Evolutionary conservation across 2,113 vertebrate species (phyloP), one percentile per base, ranked within the genome.

Genomic region (Pollachius pollachius): DNA sequence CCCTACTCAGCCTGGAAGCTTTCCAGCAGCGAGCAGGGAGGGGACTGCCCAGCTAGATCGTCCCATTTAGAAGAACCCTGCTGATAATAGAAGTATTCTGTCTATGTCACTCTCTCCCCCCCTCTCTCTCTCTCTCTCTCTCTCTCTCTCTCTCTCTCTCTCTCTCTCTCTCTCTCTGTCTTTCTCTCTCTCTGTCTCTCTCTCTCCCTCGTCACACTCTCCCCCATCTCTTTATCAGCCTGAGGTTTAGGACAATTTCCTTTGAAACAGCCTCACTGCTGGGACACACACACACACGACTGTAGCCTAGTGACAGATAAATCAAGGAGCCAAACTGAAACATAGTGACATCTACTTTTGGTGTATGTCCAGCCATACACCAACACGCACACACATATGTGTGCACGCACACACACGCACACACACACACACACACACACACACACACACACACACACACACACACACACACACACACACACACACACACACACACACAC

Each of bases 31-130:
- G 78, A 82, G 70, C 25, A 1, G 77, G 65, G 71, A 84, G 73
- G 70, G 81, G 73, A 87, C 84, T 80, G 78, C 71, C 73, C 79
- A 79, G 76, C 69, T 58, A 79, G 82, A 87, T 84, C 72, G 74
- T 81, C 87, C 72, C 76, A 88, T 90, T 87, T 85, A 84, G 81
- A 80, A 57, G 83, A 79, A 68, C 73, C 82, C 78, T 12, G 64
- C 80, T 87, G 89, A 87, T 90, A 90, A 89, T 88, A 78, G 84
- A 84, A 88, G 83, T 88, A 73, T 76, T 88, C 76, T 69, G 52
- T 70, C 30, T 34, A 34, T 48, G 9, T 48, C 41, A 48, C 41
- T 48, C 41, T 48, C 9, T 12, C 41, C 0, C 41, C 12, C 8
- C 12, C 41, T 48, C 41, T 48, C 9, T 48, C 41, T 48, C 41